A percentile compares a stretch with the other conserved stretches of the same genome.
Evolutionary conservation across 2,113 vertebrate species (phyloP).

Genomic region (Xenopus laevis): DNA sequence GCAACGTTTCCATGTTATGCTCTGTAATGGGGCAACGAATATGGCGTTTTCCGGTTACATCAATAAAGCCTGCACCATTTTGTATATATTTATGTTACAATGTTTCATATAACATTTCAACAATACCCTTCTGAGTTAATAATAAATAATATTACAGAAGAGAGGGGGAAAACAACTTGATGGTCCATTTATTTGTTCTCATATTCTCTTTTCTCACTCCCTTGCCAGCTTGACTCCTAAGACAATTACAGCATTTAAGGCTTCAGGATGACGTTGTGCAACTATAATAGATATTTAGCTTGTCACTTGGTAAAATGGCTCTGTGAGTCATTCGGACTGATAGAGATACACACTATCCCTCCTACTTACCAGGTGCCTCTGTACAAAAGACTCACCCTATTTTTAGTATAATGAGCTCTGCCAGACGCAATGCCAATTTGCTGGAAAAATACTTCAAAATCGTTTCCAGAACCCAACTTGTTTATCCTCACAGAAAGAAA

Average conservation of each 20-base stretch:
- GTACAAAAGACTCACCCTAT: slow-evolving; percentile 69
- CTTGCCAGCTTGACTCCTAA: not conserved
- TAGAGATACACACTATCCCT: not conserved
- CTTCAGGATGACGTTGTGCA: not conserved
- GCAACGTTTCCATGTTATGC: no score
- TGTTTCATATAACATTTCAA: no score
- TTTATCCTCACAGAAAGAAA: slow-evolving; percentile 71
- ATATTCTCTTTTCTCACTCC: not conserved
- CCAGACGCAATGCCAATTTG: slow-evolving; percentile 88
- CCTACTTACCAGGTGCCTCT: slow-evolving; percentile 35
- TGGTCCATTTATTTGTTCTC: no score
- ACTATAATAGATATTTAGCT: slow-evolving; percentile 31
- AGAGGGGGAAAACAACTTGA: no score
- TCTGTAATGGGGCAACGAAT: no score
- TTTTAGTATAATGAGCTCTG: slow-evolving; percentile 89
- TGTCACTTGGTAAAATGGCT: not conserved
- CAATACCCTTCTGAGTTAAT: no score
- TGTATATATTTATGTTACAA: no score
- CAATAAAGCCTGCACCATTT: no score
- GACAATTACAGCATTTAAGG: slow-evolving; percentile 36
- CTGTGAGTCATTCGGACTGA: slow-evolving; percentile 11
- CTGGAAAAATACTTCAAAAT: slow-evolving; percentile 95
- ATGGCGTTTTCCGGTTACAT: no score
- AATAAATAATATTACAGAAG: no score
- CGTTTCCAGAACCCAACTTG: slow-evolving; percentile 93